Base-by-base conservation (phyloP, 2,113 vertebrate species). In the Chinchilla lanigera region DNA sequence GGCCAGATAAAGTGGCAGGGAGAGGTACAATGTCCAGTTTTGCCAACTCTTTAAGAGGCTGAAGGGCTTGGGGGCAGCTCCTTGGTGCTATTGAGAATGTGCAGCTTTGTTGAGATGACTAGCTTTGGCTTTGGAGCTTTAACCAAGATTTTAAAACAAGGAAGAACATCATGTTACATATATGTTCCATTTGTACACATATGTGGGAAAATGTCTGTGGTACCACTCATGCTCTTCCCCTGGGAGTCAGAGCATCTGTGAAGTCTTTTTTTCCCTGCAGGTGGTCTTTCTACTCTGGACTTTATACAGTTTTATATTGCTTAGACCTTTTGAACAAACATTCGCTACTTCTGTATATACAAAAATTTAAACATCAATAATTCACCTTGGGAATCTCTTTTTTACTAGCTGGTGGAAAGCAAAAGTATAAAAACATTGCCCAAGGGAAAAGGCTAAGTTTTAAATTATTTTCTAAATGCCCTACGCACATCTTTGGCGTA, bases 331-430 rank as follows among this genome's bases (percentile, higher is more conserved):
- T 17, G 93, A 95, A 28, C 0, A 58, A 75, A 67, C 7, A 10
- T 73, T 78, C 20, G 22, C 52, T 78, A 47, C 20, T 94, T 94
- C 52, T 90, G 86, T 52, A 28, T 44, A 20, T 80, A 56, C 12
- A 78, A 90, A 86, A 77, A 28, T 65, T 52, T 83, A 44, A 94
- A 54, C 13, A 71, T 50, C 50, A 88, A 52, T 65, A 88, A 63
- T 83, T 85, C 50, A 92, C 38, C 35, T 81, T 50, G 61, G 60
- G 60, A 60, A 47, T 65, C 41, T 69, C 30, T 6, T 20, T 89
- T 96, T 96, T 65, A 63, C 30, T 54, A 56, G 50, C 12, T 65
- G 81, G n/a, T 91, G 65, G 69, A 91, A 90, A 85, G 44, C 41
- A 86, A 56, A 86, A 65, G 30, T 85, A 41, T 93, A 10, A 90